phyloP scores from a whole-genome alignment of 2,888 invertebrate species.

The Agelastica alni region DNA sequence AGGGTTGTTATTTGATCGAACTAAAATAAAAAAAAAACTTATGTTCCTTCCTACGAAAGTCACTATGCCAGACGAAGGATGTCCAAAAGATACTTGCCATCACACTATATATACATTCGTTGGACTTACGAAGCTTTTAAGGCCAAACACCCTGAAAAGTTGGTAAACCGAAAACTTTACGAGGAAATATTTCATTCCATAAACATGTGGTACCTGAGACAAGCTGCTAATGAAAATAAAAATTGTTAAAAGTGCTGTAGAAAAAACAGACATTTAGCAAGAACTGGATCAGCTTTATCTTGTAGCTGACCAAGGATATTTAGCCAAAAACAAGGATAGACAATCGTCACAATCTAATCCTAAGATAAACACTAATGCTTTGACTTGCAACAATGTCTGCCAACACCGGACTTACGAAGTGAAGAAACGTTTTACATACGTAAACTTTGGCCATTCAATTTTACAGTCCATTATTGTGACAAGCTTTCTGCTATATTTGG shows the following conservation, averaged over 20 bases:
- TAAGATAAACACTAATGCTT: neutral
- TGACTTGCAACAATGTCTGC: slow-evolving; percentile 4
- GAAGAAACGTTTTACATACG: slow-evolving; percentile 1
- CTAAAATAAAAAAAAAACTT: neutral
- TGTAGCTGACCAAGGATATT: slow-evolving; percentile 4
- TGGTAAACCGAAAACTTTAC: neutral
- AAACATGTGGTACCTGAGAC: neutral
- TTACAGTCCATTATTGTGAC: slow-evolving; percentile 6
- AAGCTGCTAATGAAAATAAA: slow-evolving; percentile 1
- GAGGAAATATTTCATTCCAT: neutral
- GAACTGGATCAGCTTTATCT: slow-evolving; percentile 2
- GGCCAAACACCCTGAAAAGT: neutral
- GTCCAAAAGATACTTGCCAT: neutral
- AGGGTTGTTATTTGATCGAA: neutral
- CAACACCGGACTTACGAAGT: slow-evolving; percentile 4
- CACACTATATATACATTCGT: too few relatives aligned
- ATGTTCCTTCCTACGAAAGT: neutral
- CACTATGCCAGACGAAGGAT: neutral
- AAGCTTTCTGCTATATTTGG: slow-evolving; percentile 1
- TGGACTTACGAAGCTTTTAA: neutral
- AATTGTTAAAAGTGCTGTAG: neutral
- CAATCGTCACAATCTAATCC: slow-evolving; percentile 1
- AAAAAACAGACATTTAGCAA: neutral
- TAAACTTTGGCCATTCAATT: neutral
- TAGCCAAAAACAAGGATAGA: neutral